Evolutionary conservation across 2,888 invertebrate genomes (phyloP), one percentile per base, ranked within the genome.

Genomic region (Atherix ibis): DNA sequence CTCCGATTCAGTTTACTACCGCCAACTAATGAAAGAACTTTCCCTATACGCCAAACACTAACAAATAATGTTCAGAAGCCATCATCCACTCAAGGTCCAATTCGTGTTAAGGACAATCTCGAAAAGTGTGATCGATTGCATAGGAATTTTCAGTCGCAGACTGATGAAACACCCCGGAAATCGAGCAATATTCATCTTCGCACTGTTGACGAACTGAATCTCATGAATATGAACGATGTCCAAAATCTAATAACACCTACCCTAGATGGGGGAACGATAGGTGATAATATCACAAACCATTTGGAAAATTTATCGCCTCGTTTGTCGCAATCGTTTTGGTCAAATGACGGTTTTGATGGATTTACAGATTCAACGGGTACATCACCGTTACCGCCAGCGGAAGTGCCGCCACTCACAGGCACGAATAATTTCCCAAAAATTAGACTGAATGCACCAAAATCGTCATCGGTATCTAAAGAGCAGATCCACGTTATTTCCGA

Each of bases 221-320:
- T 60, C 19, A 56, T 61, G 56, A 57, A 58, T 26, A 52, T 55
- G 35, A 58, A 51, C 34, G 57, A 60, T 32, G 58, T 61, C 14
- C 54, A 56, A 43, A 55, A 55, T 37, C 39, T 59, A 9, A 55
- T 58, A 31, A 55, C 53, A 12, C 57, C 58, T 1, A 47, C 56
- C 39, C 44, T 53, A 12, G 54, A 54, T 15, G 43, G 43, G 31
- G 47, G 43, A 2, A 35, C 26, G 5, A 29, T 4, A 15, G 18
- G 10, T 4, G 16, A 24, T 5, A 8, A 32, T 4, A 27, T 9
- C 12, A 27, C 10, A 15, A 15, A 30, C 18, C 29, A 34, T 18
- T 16, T 15, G 8, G 13, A 17, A 15, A 8, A 13, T 18, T 17
- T 37, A 22, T 30, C 19, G 17, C n/a, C n/a, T n/a, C n/a, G n/a